phyloP scores from a whole-genome alignment of 1,140 invertebrate genomes.

The Cyclina sinensis region DNA sequence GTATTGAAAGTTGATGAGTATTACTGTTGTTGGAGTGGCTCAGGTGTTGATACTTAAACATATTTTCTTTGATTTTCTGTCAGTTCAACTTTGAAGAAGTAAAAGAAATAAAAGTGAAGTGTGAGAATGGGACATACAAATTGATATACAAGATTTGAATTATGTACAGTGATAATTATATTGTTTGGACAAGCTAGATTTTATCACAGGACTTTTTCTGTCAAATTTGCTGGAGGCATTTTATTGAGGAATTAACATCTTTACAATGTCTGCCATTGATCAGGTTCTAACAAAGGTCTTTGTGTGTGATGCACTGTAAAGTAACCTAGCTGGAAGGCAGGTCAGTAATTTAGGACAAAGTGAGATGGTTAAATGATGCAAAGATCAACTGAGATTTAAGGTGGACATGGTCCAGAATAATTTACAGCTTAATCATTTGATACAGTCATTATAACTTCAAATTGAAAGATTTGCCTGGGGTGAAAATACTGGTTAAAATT shows the following conservation, averaged over 20 bases:
- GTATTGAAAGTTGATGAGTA: background rate
- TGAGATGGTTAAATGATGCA: background rate
- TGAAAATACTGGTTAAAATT: background rate
- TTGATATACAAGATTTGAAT: too few species aligned
- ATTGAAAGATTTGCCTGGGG: constrained; percentile 15
- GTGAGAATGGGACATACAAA: too few species aligned
- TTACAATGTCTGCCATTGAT: background rate
- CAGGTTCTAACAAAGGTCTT: constrained; percentile 12
- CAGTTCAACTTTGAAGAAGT: too few species aligned
- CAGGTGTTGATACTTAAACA: too few species aligned
- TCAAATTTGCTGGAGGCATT: background rate
- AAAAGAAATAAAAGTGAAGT: too few species aligned
- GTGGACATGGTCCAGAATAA: constrained; percentile 3
- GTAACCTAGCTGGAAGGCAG: background rate
- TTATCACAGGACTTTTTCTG: background rate
- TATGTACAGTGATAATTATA: background rate
- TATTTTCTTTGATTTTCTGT: too few species aligned
- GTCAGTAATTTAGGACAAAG: background rate
- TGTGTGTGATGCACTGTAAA: constrained; percentile 14
- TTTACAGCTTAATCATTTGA: constrained; percentile 7
- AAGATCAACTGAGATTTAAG: background rate
- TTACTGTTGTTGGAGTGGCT: background rate
- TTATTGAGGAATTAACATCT: background rate
- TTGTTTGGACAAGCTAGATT: background rate
- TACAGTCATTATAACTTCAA: background rate